Evolutionary conservation across 1,140 invertebrate genomes (phyloP).

Genomic region (Cydia pomonella): DNA sequence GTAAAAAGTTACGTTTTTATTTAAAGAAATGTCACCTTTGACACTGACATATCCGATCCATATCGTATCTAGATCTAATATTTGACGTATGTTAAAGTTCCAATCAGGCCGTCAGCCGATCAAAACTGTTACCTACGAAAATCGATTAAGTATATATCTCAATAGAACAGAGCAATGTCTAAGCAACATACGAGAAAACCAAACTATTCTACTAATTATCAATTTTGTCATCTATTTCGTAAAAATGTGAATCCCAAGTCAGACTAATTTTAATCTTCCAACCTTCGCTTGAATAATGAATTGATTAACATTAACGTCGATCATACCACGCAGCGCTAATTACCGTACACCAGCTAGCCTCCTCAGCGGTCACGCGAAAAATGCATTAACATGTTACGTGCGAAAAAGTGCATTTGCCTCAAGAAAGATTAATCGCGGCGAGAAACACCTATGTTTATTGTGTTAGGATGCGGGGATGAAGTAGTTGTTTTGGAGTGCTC

Average conservation of each 20-base stretch:
- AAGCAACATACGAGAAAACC: no score
- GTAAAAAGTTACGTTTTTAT: no score
- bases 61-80: no score
- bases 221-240: no score
- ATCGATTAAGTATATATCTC: no score
- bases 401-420: constrained; percentile 32
- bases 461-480: neutral
- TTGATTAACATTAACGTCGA: constrained; percentile 13
- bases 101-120: no score
- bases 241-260: neutral
- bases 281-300: neutral
- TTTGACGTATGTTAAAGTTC: no score
- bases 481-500: neutral
- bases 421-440: constrained; percentile 23
- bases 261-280: neutral
- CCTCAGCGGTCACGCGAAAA: constrained; percentile 4
- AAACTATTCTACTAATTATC: no score
- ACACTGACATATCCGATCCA: no score
- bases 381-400: constrained; percentile 30
- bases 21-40: no score
- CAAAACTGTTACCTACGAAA: no score
- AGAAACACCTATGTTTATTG: constrained; percentile 7
- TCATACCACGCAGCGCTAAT: constrained; percentile 14
- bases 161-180: no score
- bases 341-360: neutral